Base-by-base conservation (phyloP, 2,888 invertebrate species). In the Melanotus villosus region DNA sequence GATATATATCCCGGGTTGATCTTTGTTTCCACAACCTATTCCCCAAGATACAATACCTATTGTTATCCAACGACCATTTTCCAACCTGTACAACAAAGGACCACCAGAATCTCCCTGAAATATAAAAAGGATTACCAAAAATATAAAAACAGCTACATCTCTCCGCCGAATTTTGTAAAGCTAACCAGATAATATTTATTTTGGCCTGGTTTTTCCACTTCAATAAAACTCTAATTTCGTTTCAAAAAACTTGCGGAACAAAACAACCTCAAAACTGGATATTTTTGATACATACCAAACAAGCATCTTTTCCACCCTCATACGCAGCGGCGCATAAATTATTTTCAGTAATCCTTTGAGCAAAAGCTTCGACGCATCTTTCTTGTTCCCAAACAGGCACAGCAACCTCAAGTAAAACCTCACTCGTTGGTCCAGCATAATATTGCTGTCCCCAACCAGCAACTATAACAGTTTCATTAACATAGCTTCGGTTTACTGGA, bases 1-100 rank as follows among this genome's bases (percentile, higher is more conserved):
- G 0, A 93, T 91, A 81, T 96, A 96, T 26, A 96, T 86, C 0
- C 95, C 96, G 0, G 96, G 95, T 68, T 89, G 90, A 52, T 88
- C 89, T 18, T 89, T 88, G 73, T 91, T 90, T 0, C 94, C 95
- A 80, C 96, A 96, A 1, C 91, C 88, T 34, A 93, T 87, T 10
- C 95, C 95, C 94, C 94, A 95, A 0, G 95, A 95, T 0, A 96
- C 95, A 63, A 96, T 87, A 0, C 95, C 96, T 45, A 94, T 87
- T 23, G 89, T 87, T 0, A 92, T 88, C 95, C 95, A 95, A 50
- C 93, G 89, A 0, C 91, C 91, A 79, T 92, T 92, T 0, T 89
- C 85, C 79, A 93, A 85, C 81, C 92, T 92, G 77, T 91, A 88
- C 84, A 95, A 87, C 32, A 96, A 83, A 0, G 96, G 95, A 0